These are phyloP conservation scores for Sarcophaga rosellei DNA, from an alignment of 2,888 invertebrate genomes.

Conservation along the genomic window DNA sequence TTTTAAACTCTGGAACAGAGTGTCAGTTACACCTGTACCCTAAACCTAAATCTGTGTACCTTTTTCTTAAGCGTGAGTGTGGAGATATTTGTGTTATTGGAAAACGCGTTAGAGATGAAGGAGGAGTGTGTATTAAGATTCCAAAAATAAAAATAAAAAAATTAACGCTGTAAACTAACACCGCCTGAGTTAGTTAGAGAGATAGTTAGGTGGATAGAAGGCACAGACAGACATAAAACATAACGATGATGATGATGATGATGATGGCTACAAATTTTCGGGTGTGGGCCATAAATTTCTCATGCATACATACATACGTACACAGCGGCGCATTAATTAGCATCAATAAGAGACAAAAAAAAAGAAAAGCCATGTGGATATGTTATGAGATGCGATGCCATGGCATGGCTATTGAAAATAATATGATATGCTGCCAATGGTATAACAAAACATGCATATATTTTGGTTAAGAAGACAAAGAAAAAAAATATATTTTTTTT, in stretches of 20 bases:
- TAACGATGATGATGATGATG: neutral
- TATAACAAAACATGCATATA: too few species aligned
- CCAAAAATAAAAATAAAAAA: neutral
- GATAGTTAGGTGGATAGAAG: neutral
- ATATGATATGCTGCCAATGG: slow-evolving; percentile 18
- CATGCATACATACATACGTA: slow-evolving; percentile 74
- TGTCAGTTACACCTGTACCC: slow-evolving; percentile 24
- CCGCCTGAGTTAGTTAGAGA: slow-evolving; percentile 7
- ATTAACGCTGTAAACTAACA: slow-evolving; percentile 47
- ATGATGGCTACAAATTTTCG: slow-evolving; percentile 72
- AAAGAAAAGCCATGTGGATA: slow-evolving; percentile 47
- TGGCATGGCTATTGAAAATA: slow-evolving; percentile 59
- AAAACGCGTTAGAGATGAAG: slow-evolving; percentile 28
- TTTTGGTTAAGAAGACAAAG: too few species aligned
- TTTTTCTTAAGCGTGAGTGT: too few species aligned
- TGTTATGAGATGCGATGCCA: too few species aligned
- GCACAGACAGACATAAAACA: neutral
- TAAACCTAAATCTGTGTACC: too few species aligned
- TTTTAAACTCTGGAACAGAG: neutral
- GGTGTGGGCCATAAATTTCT: slow-evolving; percentile 80
- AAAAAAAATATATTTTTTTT: too few species aligned
- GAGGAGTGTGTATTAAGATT: slow-evolving; percentile 48
- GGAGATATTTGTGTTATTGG: too few species aligned
- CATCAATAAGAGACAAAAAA: slow-evolving; percentile 73
- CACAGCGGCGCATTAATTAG: slow-evolving; percentile 77